These are phyloP conservation scores for Acridotheres tristis DNA, from an alignment of 2,797 vertebrate species.

Conservation along the genomic window DNA sequence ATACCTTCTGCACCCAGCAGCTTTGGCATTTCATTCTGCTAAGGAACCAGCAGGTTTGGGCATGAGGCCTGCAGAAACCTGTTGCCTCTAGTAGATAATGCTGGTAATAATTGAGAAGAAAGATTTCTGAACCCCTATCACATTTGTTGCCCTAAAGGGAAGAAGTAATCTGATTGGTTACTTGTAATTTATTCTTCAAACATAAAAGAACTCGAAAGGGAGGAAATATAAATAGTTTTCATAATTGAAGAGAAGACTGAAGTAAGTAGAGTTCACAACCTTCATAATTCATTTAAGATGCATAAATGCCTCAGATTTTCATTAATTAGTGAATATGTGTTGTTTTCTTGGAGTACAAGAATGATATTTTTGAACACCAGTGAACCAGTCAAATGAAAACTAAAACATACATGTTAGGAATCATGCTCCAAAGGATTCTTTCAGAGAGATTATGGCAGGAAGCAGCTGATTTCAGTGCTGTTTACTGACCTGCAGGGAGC, in stretches of 20 bases:
- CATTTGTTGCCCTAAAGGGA: background rate
- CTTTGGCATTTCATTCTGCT: background rate
- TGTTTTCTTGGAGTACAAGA: background rate
- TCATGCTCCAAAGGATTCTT: background rate
- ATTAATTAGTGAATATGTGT: background rate
- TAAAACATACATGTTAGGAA: background rate
- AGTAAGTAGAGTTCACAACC: background rate
- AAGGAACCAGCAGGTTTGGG: constrained; percentile 1
- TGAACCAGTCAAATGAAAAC: background rate
- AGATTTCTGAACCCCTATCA: background rate
- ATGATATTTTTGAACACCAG: background rate
- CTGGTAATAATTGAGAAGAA: background rate
- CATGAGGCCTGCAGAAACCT: background rate
- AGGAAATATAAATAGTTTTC: background rate
- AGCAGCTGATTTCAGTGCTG: background rate
- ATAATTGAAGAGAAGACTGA: background rate
- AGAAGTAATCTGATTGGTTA: background rate
- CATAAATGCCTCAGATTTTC: background rate
- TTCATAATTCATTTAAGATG: background rate
- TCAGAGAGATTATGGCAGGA: background rate
- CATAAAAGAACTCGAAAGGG: background rate
- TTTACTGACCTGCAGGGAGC: background rate
- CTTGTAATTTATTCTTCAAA: constrained; percentile 8
- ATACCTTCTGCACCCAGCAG: background rate
- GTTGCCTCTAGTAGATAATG: background rate